Evolutionary conservation across 2,113 vertebrate genomes (phyloP), one percentile per base, ranked within the genome.

Genomic region (Elaphurus davidianus): DNA sequence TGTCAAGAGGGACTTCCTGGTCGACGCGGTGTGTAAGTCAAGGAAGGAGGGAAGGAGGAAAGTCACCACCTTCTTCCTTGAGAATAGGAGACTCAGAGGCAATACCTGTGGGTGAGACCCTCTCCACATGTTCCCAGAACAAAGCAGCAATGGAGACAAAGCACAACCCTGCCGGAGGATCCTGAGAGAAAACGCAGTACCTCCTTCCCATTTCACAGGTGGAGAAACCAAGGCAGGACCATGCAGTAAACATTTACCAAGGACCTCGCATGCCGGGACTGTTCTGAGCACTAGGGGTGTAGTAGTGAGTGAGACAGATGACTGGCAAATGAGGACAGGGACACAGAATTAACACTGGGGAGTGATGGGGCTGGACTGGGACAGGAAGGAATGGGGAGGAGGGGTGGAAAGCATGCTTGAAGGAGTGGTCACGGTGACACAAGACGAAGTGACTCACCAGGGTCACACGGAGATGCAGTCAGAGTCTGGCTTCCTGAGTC

Each of bases 211-310:
- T 64, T 55, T 57, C 62, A 45, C 84, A 86, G 40, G 45, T 30
- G 21, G 54, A 64, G 47, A 94, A 59, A 91, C 30, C 12, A 21
- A 85, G 82, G 89, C 59, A 67, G 45, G 55, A 7, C 13, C 25
- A 0, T 0, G 6, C 16, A 21, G 9, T 40, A 59, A 14, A 3
- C 25, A 21, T 40, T 54, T 28, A 47, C 30, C 21, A 7, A 30
- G 78, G 43, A 47, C 55, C 36, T 17, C 0, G 0, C 0, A 2
- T 14, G 33, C 71, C 30, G 0, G 47, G 15, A 12, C 25, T 2
- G 40, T 30, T 47, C 16, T 36, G 43, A 55, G 45, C 7, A 4
- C 87, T 45, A 8, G 52, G 55, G n/a, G 28, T 0, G 0, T 2
- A 2, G 19, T 30, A 13, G 40, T 9, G 45, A 55, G 52, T 7